Evolutionary conservation across 2,888 invertebrate species (phyloP), one percentile per base, ranked within the genome.

Genomic region (Cryptocephalus primarius): DNA sequence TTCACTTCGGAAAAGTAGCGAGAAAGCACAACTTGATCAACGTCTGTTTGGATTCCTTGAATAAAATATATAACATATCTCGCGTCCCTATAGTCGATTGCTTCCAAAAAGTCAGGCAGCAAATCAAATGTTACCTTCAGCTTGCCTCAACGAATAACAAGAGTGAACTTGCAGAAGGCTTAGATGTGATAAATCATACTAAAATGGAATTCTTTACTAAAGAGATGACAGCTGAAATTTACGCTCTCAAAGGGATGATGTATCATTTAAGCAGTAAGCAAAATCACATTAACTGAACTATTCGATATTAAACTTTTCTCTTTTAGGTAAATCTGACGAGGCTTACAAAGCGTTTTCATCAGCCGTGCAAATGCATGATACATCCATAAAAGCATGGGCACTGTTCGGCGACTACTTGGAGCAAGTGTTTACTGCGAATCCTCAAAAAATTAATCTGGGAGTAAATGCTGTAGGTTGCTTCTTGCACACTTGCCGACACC

Each of bases 321-420:
- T 54, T 59, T 8, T 49, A 74, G 81, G 86, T 9, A 80, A 91
- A 40, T 87, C 89, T 0, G 95, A 95, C 47, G 96, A 97, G 52
- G 95, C 96, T 0, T 93, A 95, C 60, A 94, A 94, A 67, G 88
- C 93, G 0, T 96, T 97, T 65, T 92, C 94, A 6, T 90, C 91
- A 0, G 91, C 96, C 0, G 88, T 91, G 0, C 95, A 95, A 64
- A 73, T 96, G 54, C 89, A 94, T 62, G 96, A 97, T 64, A 87
- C 88, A 0, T 74, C 92, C 11, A 87, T 90, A 0, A 95, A 94
- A 67, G 92, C 92, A 0, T 97, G 97, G 97, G 93, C 94, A 0
- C 73, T 94, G 13, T 97, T 96, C 90, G 96, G 96, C 2, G 95
- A 96, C 64, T 96, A 95, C 66, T 75, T 96, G 62, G 96, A 96